phyloP scores from a whole-genome alignment of 2,797 vertebrate genomes.

The Allobates femoralis region DNA sequence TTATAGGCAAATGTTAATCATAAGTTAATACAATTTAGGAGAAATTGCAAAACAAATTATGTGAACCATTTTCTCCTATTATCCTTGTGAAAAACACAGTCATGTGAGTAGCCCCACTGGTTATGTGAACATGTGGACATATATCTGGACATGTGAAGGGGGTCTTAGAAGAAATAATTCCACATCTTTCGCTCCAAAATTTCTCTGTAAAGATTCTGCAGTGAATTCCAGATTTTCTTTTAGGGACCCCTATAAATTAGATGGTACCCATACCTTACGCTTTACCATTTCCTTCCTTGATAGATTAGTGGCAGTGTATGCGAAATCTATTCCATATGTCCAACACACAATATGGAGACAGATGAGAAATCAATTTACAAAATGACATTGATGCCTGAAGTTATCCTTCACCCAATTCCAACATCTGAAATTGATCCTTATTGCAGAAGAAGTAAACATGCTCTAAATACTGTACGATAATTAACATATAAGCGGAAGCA shows the following conservation, averaged over 20 bases:
- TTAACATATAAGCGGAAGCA: neutral
- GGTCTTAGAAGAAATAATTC: too few relatives aligned
- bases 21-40: too few relatives aligned
- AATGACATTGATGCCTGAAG: neutral
- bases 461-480: slow-evolving; percentile 18
- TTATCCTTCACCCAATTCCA: neutral
- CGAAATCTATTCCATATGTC: neutral
- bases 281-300: neutral
- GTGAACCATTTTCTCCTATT: too few relatives aligned
- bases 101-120: too few relatives aligned
- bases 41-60: too few relatives aligned
- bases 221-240: neutral
- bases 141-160: too few relatives aligned
- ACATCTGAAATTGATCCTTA: slow-evolving; percentile 33
- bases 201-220: neutral
- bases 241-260: neutral
- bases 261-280: neutral
- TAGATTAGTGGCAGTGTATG: neutral
- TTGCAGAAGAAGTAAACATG: neutral
- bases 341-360: neutral
- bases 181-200: neutral
- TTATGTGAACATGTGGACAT: too few relatives aligned
- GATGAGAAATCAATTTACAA: neutral
- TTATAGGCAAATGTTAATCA: too few relatives aligned
- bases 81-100: too few relatives aligned